These are phyloP conservation scores for Monoplex corrugatus DNA, from an alignment of 2,888 invertebrate species.

Conservation along the genomic window DNA sequence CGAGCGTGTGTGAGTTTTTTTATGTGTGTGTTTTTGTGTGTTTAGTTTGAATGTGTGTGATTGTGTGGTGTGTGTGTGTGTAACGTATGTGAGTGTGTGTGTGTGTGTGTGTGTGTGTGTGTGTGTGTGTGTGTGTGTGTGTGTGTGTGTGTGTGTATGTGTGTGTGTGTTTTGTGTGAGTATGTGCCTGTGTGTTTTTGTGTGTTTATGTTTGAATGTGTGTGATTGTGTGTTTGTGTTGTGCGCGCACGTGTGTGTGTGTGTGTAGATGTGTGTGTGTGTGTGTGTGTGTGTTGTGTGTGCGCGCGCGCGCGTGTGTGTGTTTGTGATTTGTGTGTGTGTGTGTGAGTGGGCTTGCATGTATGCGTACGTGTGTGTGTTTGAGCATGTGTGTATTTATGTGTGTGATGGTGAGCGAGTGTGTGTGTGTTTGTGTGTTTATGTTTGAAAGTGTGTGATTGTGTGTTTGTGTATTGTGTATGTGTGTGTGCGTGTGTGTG, in stretches of 20 bases:
- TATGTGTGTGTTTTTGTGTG: too few species aligned
- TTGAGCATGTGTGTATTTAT: too few species aligned
- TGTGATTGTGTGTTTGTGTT: background rate
- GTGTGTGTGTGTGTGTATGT: too few species aligned
- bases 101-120: too few species aligned
- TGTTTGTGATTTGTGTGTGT: background rate
- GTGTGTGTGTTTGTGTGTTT: background rate
- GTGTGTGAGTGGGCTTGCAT: background rate
- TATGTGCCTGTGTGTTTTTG: background rate
- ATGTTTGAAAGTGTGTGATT: background rate
- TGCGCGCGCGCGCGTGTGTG: background rate
- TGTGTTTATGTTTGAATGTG: background rate
- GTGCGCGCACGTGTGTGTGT: background rate
- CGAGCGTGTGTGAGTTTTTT: too few species aligned
- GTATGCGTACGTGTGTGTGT: background rate
- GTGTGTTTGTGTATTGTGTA: background rate
- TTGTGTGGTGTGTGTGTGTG: background rate
- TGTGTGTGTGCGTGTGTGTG: background rate
- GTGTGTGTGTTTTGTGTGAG: too few species aligned
- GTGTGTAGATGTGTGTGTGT: too few species aligned
- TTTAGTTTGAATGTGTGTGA: too few species aligned
- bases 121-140: background rate
- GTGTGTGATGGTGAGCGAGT: too few species aligned
- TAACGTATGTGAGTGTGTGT: background rate
- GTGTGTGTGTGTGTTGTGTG: too few species aligned